Evolutionary conservation across 2,113 vertebrate species (phyloP).

Genomic region (Phoenicopterus ruber): DNA sequence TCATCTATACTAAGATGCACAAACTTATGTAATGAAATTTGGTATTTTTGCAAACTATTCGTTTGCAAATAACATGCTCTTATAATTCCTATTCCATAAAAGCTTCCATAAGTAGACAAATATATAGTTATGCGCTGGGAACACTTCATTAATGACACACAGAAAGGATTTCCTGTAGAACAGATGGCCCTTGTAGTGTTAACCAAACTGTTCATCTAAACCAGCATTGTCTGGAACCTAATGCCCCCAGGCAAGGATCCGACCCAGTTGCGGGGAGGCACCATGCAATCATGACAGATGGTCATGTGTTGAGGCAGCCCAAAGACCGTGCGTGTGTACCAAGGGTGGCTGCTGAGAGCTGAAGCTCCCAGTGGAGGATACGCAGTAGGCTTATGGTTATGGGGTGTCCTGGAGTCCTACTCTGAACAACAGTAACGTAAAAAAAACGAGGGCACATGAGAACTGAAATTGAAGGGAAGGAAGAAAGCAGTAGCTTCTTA

Average conservation of each 20-base stretch:
- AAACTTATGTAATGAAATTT: not conserved
- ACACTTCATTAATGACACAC: constrained; percentile 27
- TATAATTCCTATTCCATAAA: not conserved
- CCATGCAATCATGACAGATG: constrained; percentile 50
- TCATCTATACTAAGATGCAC: not conserved
- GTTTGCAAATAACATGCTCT: not conserved
- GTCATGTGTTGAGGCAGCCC: not conserved
- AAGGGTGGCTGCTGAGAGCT: not conserved
- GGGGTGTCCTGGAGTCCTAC: not conserved
- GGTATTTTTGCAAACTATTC: not conserved
- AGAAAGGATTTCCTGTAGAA: constrained; percentile 59
- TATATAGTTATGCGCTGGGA: constrained; percentile 52
- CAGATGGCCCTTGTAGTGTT: constrained; percentile 47
- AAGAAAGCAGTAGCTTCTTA: not conserved
- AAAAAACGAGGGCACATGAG: rapidly evolving
- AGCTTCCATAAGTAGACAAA: not conserved
- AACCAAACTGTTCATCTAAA: constrained; percentile 44
- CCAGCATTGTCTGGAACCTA: constrained; percentile 60
- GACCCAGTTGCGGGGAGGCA: constrained; percentile 52
- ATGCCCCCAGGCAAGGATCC: constrained; percentile 53
- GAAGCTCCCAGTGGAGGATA: not conserved
- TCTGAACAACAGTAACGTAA: not conserved
- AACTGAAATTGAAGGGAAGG: not conserved
- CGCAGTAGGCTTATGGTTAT: not conserved
- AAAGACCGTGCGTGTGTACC: not conserved